Conservation (phyloP, 2,113 vertebrate species). For the Rhineura floridana region DNA sequence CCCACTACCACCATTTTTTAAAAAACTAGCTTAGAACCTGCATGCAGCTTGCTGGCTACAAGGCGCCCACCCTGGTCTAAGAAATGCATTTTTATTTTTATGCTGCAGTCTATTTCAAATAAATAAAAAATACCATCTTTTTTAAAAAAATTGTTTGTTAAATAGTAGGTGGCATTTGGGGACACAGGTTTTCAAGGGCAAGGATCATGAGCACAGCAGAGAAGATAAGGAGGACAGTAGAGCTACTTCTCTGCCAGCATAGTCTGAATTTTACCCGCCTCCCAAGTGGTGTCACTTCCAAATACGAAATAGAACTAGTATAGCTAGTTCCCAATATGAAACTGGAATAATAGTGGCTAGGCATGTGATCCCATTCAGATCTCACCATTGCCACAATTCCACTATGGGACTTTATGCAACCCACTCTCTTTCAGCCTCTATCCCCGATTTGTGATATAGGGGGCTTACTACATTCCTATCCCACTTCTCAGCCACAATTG, state of each 20-base stretch:
- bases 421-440: not conserved
- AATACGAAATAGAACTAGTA: constrained; percentile 32
- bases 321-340: too few species aligned
- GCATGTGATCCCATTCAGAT: not conserved
- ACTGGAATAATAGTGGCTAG: too few species aligned
- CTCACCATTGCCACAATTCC: not conserved
- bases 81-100: not conserved
- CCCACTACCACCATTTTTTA: not conserved
- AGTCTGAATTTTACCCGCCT: constrained; percentile 31
- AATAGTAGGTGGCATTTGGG: not conserved
- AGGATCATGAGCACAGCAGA: not conserved
- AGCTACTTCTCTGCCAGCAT: constrained; percentile 18
- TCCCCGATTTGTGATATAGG: too few species aligned
- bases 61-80: not conserved
- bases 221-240: not conserved
- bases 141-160: not conserved
- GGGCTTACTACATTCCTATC: too few species aligned
- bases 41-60: too few species aligned
- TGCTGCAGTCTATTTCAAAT: not conserved
- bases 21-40: not conserved
- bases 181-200: not conserved
- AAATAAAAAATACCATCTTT: not conserved
- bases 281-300: constrained; percentile 24
- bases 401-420: not conserved
- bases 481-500: too few species aligned